These are phyloP conservation scores for Ericerus pela DNA, from an alignment of 1,140 invertebrate genomes.

Conservation along the genomic window DNA sequence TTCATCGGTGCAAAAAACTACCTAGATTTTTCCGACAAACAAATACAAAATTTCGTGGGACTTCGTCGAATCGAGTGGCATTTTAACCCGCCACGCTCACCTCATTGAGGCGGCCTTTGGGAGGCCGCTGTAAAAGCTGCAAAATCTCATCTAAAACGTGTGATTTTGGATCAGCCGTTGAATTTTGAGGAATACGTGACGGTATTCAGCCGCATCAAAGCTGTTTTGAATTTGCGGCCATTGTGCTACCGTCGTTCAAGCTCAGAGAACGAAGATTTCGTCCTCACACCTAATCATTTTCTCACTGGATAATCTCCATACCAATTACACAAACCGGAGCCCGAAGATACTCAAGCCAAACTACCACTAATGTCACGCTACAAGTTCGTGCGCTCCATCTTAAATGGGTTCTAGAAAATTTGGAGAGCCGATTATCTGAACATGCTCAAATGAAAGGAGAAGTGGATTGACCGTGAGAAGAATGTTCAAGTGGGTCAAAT, in stretches of 20 bases:
- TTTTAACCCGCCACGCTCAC: slow-evolving; percentile 7
- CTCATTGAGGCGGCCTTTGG: slow-evolving; percentile 22
- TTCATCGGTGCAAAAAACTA: slow-evolving; percentile 25
- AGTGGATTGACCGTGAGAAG: too few relatives aligned
- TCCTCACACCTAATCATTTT: too few relatives aligned
- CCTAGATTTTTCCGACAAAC: neutral
- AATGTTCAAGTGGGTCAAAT: too few relatives aligned
- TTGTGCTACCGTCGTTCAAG: slow-evolving; percentile 28
- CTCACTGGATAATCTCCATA: too few relatives aligned
- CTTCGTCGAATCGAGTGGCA: neutral
- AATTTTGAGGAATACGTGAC: slow-evolving; percentile 27
- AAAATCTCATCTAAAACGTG: neutral
- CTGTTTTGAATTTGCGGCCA: slow-evolving; percentile 29
- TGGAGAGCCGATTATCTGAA: too few relatives aligned
- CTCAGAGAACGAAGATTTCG: too few relatives aligned
- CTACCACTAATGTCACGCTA: too few relatives aligned
- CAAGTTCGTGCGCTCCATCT: too few relatives aligned
- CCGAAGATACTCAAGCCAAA: too few relatives aligned
- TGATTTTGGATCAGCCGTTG: slow-evolving; percentile 10
- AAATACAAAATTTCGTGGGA: neutral
- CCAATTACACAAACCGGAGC: too few relatives aligned
- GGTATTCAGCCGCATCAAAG: slow-evolving; percentile 25
- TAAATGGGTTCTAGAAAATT: too few relatives aligned
- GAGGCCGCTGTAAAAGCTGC: slow-evolving; percentile 23
- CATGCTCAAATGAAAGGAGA: too few relatives aligned